Percentiles rank a stretch among this genome's conserved stretches.
phyloP scores from a whole-genome alignment of 2,888 invertebrate species.

The Synanthedon vespiformis region DNA sequence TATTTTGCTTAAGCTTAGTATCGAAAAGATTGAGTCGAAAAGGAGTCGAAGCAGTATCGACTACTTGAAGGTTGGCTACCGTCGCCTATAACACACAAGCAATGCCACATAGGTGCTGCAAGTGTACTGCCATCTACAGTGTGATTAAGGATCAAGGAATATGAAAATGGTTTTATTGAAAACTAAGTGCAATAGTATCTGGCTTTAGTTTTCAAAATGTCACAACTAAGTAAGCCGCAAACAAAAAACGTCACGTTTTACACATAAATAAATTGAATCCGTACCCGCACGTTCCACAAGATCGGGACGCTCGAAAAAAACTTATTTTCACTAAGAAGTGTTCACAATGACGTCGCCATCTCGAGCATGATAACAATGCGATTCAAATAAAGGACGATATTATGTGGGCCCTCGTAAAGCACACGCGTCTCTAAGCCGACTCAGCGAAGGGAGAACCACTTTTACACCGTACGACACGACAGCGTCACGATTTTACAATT shows the following conservation, averaged over 20 bases:
- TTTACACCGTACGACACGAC: slow-evolving; percentile 10
- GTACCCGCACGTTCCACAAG: background rate
- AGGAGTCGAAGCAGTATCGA: too few species aligned
- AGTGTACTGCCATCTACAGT: too few species aligned
- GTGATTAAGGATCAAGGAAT: too few species aligned
- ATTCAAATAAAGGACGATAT: slow-evolving; percentile 44
- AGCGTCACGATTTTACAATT: background rate
- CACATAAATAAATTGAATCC: background rate
- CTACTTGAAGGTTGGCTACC: too few species aligned
- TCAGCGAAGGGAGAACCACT: slow-evolving; percentile 22
- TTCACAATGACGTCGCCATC: slow-evolving; percentile 14
- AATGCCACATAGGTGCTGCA: too few species aligned
- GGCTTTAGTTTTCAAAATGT: too few species aligned
- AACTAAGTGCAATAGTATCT: too few species aligned
- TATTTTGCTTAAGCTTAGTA: too few species aligned
- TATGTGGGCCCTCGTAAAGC: slow-evolving; percentile 44
- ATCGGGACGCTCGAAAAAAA: slow-evolving; percentile 11
- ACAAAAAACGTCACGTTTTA: background rate
- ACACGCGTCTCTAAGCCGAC: slow-evolving; percentile 37
- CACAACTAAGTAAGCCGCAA: background rate
- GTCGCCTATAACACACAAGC: too few species aligned
- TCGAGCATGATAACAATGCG: slow-evolving; percentile 39
- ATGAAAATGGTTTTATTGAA: too few species aligned
- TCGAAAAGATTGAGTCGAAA: too few species aligned
- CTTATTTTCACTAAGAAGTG: slow-evolving; percentile 20